Evolutionary conservation across 2,113 vertebrate genomes (phyloP).

Genomic region (Cebidichthys violaceus): DNA sequence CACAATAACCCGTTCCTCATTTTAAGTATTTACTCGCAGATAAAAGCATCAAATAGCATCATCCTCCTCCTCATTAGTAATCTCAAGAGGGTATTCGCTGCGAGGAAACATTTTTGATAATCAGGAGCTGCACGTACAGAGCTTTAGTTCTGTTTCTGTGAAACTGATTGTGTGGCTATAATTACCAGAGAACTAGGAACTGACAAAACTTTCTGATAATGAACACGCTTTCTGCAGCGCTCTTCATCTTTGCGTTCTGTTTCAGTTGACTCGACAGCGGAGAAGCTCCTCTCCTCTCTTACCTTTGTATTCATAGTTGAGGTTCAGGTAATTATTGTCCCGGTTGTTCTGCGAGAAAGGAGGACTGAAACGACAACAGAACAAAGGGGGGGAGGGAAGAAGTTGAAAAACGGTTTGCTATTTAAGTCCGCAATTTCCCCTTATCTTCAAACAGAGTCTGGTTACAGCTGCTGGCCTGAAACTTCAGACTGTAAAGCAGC

Average conservation of each 20-base stretch:
- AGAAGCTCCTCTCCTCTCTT: conserved; percentile 52
- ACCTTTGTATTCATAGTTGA: conserved; percentile 87
- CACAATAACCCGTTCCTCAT: conserved; percentile 24
- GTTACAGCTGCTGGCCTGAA: conserved; percentile 37
- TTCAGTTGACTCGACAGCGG: conserved; percentile 14
- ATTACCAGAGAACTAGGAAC: conserved; percentile 15
- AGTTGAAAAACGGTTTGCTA: conserved; percentile 36
- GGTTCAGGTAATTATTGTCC: conserved; percentile 87
- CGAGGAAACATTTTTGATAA: conserved; percentile 4
- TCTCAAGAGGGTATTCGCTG: conserved; percentile 5
- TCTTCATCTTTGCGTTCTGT: conserved; percentile 9
- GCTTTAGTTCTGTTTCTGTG: conserved; percentile 6
- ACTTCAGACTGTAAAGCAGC: conserved; percentile 32
- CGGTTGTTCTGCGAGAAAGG: conserved; percentile 85
- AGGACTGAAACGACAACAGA: conserved; percentile 78
- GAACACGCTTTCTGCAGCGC: not conserved
- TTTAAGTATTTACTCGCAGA: conserved; percentile 24
- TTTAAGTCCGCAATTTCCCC: conserved; percentile 50
- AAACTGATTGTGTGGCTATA: conserved; percentile 14
- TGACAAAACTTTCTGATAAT: conserved; percentile 12
- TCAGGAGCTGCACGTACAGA: not conserved
- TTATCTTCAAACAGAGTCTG: conserved; percentile 60
- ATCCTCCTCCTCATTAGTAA: conserved; percentile 26
- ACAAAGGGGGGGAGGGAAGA: not conserved
- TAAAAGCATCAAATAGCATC: conserved; percentile 26